Percentiles rank a stretch among this genome's conserved stretches.
Conservation (phyloP, 92 coral and sea anemone genomes). For the Phenganax subtilis region DNA sequence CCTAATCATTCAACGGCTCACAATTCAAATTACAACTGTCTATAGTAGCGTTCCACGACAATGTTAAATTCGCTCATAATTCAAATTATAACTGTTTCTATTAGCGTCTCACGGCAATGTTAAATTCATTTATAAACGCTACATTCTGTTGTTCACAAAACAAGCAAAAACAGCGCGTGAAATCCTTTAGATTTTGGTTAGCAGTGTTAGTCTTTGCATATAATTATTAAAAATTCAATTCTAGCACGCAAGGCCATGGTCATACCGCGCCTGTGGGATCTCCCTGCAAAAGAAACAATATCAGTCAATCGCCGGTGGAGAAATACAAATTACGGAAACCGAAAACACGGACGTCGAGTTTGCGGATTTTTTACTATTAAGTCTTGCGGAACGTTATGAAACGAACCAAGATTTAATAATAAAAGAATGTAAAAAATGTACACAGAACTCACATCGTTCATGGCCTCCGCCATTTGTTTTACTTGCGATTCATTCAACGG, state of each 20-base stretch:
- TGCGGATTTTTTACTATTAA: background rate
- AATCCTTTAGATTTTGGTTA: conserved; percentile 21
- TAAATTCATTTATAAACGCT: conserved; percentile 6
- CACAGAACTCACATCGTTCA: conserved; percentile 77
- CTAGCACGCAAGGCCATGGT: conserved; percentile 2
- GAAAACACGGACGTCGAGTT: background rate
- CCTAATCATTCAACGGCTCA: too few relatives aligned
- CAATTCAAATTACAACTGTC: too few relatives aligned
- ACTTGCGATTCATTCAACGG: conserved; percentile 33
- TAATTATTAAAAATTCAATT: conserved; percentile 27
- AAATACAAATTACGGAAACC: background rate
- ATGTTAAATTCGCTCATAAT: background rate
- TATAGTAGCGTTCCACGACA: too few relatives aligned
- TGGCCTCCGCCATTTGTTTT: conserved; percentile 90
- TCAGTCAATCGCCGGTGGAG: background rate
- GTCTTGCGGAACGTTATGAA: background rate
- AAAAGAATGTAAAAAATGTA: background rate
- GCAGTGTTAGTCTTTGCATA: conserved; percentile 27
- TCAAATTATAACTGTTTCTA: background rate
- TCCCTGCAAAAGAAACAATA: conserved; percentile 10
- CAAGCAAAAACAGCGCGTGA: background rate
- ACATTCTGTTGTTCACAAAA: conserved; percentile 12
- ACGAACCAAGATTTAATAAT: background rate
- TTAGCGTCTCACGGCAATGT: background rate
- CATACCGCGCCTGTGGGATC: conserved; percentile 32